Conservation (phyloP, 2,113 vertebrate species). For the Microcebus tavaratra region DNA sequence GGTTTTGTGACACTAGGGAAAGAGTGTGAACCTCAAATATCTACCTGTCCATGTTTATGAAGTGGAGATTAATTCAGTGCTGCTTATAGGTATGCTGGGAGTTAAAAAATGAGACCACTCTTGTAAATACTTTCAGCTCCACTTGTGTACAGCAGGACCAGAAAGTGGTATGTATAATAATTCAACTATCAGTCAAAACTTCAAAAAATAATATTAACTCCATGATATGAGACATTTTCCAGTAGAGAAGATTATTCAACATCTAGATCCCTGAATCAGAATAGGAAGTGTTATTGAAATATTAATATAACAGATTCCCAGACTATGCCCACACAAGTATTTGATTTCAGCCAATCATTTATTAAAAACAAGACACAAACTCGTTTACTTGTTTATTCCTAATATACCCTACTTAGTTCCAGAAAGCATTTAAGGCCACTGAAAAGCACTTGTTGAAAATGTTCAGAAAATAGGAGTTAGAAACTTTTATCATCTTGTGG, state of each 20-base stretch:
- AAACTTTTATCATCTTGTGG: background rate
- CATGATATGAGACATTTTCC: background rate
- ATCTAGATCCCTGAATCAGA: background rate
- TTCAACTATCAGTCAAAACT: background rate
- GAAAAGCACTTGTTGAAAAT: background rate
- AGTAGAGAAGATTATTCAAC: background rate
- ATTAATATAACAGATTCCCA: background rate
- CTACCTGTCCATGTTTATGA: background rate
- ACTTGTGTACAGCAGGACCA: background rate
- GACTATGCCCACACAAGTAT: background rate
- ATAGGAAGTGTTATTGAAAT: background rate
- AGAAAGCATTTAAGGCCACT: background rate
- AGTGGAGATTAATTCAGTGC: background rate
- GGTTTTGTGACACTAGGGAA: background rate
- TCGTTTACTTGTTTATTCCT: conserved; percentile 14
- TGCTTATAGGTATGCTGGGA: background rate
- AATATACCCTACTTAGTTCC: background rate
- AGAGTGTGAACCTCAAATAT: background rate
- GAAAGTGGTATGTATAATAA: background rate
- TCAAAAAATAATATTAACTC: background rate
- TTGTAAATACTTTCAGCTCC: background rate
- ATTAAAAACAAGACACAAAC: conserved; percentile 39
- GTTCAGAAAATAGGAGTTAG: conserved; percentile 26
- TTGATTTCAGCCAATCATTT: background rate
- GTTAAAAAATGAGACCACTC: background rate